Conservation (phyloP, 92 coral and sea anemone genomes). For the Palythoa grandis region DNA sequence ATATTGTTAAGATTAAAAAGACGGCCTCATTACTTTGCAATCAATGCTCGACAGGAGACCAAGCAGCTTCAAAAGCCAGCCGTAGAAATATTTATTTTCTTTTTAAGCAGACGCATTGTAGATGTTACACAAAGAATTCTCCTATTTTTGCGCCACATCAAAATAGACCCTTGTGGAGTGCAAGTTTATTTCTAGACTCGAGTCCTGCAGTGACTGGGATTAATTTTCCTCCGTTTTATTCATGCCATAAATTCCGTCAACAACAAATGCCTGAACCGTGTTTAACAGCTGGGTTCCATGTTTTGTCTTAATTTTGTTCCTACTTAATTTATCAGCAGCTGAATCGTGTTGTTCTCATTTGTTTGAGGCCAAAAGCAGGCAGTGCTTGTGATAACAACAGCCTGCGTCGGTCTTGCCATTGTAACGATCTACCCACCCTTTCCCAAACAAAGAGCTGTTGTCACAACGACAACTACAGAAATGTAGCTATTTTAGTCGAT, state of each 20-base stretch:
- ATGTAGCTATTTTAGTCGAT: not conserved
- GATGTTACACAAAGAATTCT: not conserved
- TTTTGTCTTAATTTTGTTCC: not conserved
- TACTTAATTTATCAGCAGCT: not conserved
- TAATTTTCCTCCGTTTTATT: not conserved
- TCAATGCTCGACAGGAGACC: not conserved
- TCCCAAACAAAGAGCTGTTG: not conserved
- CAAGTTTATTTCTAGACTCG: not conserved
- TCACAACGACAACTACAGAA: not conserved
- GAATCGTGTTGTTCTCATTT: not conserved
- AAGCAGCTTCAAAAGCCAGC: not conserved
- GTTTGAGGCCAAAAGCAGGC: not conserved
- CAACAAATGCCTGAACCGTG: not conserved
- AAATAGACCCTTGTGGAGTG: not conserved
- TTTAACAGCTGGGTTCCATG: not conserved
- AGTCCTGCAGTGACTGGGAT: not conserved
- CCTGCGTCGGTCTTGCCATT: no score
- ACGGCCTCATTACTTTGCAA: not conserved
- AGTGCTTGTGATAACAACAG: no score
- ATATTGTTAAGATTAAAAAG: not conserved
- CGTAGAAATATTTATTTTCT: not conserved
- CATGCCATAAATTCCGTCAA: constrained; percentile 1
- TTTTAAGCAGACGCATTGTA: not conserved
- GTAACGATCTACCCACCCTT: not conserved
- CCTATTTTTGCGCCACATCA: not conserved